These are phyloP conservation scores for Melitaea cinxia DNA, from an alignment of 1,140 invertebrate species.

Conservation along the genomic window DNA sequence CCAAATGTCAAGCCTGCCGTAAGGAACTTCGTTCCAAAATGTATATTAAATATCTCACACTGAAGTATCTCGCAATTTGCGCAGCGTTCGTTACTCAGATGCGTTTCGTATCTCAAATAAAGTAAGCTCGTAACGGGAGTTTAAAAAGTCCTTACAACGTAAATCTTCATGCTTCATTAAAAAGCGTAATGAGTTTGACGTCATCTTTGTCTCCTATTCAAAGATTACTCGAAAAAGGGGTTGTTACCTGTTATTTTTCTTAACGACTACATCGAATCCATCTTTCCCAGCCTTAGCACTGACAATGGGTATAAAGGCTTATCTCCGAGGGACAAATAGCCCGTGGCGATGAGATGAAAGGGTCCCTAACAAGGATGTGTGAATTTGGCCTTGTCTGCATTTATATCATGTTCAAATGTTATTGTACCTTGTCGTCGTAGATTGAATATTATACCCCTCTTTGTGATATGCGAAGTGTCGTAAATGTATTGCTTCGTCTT, in stretches of 20 bases:
- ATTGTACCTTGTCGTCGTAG: constrained; percentile 23
- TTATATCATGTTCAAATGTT: constrained; percentile 42
- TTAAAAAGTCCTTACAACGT: neutral
- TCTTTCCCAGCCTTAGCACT: constrained; percentile 32
- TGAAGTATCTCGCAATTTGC: neutral
- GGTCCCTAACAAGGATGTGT: constrained; percentile 44
- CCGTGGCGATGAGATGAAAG: constrained; percentile 45
- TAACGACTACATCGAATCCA: constrained; percentile 37
- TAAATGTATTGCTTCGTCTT: neutral
- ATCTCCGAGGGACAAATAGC: constrained; percentile 51
- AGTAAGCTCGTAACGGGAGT: neutral
- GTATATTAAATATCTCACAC: neutral
- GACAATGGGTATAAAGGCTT: constrained; percentile 49
- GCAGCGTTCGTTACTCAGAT: neutral
- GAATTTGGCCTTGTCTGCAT: constrained; percentile 39
- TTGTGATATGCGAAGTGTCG: constrained; percentile 7
- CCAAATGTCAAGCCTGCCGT: too few relatives aligned
- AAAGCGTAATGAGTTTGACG: neutral
- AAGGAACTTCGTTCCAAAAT: too few relatives aligned
- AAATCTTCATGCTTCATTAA: neutral
- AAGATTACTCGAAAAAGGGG: constrained; percentile 19
- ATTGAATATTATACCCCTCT: constrained; percentile 33
- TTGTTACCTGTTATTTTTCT: constrained; percentile 36
- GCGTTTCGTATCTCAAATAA: neutral
- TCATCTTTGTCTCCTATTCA: neutral